Evolutionary conservation across 1,140 invertebrate species (phyloP).

Genomic region (Caenorhabditis remanei): DNA sequence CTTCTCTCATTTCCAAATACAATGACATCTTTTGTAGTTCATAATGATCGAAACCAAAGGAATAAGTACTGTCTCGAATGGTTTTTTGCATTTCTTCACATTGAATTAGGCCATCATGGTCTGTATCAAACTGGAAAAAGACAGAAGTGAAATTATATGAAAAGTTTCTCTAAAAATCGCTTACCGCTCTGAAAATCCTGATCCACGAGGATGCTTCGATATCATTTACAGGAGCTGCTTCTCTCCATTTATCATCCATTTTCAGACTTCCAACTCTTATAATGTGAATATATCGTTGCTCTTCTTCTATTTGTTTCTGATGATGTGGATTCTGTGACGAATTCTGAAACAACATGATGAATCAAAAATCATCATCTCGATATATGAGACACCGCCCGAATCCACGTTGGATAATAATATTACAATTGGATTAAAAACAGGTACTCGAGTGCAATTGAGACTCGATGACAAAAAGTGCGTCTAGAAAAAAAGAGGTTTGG

Average conservation of each 20-base stretch:
- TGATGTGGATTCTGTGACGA: not conserved
- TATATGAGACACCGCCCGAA: not conserved
- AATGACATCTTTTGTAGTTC: constrained; percentile 59
- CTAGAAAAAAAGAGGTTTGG: constrained; percentile 18
- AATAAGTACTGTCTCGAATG: constrained; percentile 60
- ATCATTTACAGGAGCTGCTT: constrained; percentile 40
- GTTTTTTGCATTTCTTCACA: constrained; percentile 64
- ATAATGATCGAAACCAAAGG: constrained; percentile 62
- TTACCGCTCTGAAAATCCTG: constrained; percentile 60
- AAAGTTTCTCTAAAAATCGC: not conserved
- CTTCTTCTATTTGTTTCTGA: not conserved
- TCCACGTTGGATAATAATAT: not conserved
- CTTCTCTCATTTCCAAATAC: constrained; percentile 65
- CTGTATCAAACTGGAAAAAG: constrained; percentile 63
- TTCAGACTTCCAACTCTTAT: constrained; percentile 11
- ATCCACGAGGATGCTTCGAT: constrained; percentile 62
- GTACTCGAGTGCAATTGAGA: constrained; percentile 24
- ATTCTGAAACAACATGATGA: constrained; percentile 43
- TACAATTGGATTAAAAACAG: constrained; percentile 52
- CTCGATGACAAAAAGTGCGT: constrained; percentile 10
- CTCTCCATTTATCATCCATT: constrained; percentile 54
- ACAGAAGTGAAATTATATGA: not conserved
- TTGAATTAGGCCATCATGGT: constrained; percentile 67
- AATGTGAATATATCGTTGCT: constrained; percentile 29
- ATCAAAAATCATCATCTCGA: not conserved